Base-by-base conservation (phyloP, 1,140 invertebrate species). In the Euura lappo region DNA sequence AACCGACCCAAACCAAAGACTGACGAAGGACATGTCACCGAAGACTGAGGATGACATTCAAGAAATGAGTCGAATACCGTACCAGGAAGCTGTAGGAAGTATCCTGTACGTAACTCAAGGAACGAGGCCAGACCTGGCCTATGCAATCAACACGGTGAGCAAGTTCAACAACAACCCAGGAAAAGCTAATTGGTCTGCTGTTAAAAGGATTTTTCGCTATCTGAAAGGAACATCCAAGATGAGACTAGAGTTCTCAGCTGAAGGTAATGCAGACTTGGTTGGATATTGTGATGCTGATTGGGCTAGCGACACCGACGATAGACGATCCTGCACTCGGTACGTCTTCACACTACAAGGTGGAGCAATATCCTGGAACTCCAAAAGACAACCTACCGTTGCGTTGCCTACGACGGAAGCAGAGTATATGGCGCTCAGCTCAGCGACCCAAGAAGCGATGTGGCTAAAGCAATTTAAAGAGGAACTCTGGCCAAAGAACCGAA, bases 51-150 rank as follows among this genome's bases (percentile, higher is more conserved):
- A 72, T 64, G 74, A 68, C 60, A 68, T 68, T 70, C 68, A 70
- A 60, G 45, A 60, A 43, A 46, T 28, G 66, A 28, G 66, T 2
- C n/a, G 28, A 67, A 51, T 75, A 5, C 51, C 73, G 44, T 86
- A 78, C 69, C 76, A 76, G 45, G 71, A 84, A 43, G 65, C 78
- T 8, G 74, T 85, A 28, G 83, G 83, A 13, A 70, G 64, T 42
- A 71, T 87, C 11, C 44, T 87, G 43, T 86, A 86, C 75, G 51
- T 84, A 3, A 71, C 81, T 42, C 70, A 77, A 43, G 71, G 69
- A 7, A 81, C 85, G 2, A 69, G 85, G 44, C 85, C 83, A 43
- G 86, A 87, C 73, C 78, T 88, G 6, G 69, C 78, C 1, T 87
- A 77, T 73, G 77, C 83, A 11, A 81, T 87, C 0, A 78, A 71